Conservation (phyloP, 2,888 invertebrate species). For the Scrobipalpa atriplicella region DNA sequence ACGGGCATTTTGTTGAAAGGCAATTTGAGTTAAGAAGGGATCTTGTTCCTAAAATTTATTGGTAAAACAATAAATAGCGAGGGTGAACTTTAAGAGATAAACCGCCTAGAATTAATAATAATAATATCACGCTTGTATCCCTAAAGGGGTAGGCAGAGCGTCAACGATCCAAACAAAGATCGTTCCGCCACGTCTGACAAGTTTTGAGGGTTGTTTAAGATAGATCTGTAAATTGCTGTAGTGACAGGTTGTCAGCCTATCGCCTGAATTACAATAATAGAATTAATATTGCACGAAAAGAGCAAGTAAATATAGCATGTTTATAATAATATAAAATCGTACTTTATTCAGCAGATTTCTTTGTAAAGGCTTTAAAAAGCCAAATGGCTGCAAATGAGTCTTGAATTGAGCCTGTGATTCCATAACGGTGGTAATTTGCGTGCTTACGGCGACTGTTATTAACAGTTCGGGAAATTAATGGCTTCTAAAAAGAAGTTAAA, state of each 20-base stretch:
- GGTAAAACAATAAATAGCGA: conserved; percentile 46
- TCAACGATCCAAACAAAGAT: no score
- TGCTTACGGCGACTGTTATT: conserved; percentile 29
- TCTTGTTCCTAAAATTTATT: conserved; percentile 63
- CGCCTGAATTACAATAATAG: no score
- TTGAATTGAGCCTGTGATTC: background rate
- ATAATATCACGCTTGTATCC: no score
- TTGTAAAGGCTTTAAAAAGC: background rate
- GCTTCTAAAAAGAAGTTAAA: conserved; percentile 45
- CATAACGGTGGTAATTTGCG: conserved; percentile 11
- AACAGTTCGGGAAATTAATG: conserved; percentile 45
- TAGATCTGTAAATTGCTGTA: no score
- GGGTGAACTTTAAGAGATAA: conserved; percentile 26
- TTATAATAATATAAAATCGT: background rate
- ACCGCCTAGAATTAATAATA: background rate
- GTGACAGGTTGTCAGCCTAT: no score
- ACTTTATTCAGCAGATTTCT: background rate
- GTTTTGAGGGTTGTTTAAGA: no score
- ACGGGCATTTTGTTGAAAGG: conserved; percentile 74
- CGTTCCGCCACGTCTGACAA: no score
- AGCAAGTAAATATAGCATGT: background rate
- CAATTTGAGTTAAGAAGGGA: conserved; percentile 66
- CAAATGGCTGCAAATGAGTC: background rate
- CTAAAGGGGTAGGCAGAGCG: no score
- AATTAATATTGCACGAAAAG: background rate